Evolutionary conservation across 2,797 vertebrate species (phyloP), one percentile per base, ranked within the genome.

Genomic region (Rhincodon typus): DNA sequence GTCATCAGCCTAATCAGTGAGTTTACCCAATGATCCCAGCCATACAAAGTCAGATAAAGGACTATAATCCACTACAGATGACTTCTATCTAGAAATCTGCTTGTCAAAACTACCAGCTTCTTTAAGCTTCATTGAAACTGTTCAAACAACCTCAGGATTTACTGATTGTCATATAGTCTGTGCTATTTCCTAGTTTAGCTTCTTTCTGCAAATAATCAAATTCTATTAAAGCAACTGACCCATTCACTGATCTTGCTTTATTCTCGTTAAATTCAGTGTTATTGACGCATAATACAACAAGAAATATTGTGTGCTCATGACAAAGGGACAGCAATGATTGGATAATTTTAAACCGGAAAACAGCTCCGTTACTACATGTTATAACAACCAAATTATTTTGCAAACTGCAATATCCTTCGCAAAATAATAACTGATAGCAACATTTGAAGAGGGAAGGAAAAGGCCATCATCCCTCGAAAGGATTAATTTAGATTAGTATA

Each of bases 121-220:
- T 96, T 96, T 79, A 96, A 95, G 95, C 90, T 96, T 23, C 91
- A 17, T 96, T 17, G 0, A 0, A 21, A 95, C 96, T 96, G 95
- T 96, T 96, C 95, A 96, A 96, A 97, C 27, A 0, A 94, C 77
- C 93, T 95, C 88, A 96, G 96, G 96, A 84, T 87, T 96, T 96
- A 96, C 96, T 82, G 66, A 96, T 96, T 95, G 96, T 88, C 96
- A 96, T 96, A 96, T 96, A 97, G 93, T 95, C 95, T 95, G 23
- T 57, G 69, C 62, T 72, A 95, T 23, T 96, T 87, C 62, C 96
- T 79, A 96, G 53, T 94, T n/a, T 96, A 57, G 93, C 95, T 97
- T 96, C 96, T 96, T 70, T 96, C 96, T 70, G 53, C 42, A 62
- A 94, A 0, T 53, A 66, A 96, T 77, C 96, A 96, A 95, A 74